These are phyloP conservation scores for Mormyrus proboscirostris DNA, from an alignment of 2,797 vertebrate genomes.

Conservation along the genomic window DNA sequence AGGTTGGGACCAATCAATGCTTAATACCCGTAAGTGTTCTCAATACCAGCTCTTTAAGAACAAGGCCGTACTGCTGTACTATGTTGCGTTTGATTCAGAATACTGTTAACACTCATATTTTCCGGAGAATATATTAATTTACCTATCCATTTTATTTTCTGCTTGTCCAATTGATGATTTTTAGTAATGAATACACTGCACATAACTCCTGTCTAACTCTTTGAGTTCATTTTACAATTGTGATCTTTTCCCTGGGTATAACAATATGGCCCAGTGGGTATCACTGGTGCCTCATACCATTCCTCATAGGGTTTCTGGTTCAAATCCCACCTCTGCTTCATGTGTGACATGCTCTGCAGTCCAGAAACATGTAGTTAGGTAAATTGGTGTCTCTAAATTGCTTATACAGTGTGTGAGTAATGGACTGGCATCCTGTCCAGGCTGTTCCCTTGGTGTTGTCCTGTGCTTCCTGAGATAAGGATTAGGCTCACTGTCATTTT, in stretches of 20 bases:
- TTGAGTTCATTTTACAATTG: not conserved
- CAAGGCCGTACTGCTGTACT: not conserved
- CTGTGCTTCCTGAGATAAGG: slow-evolving; percentile 5
- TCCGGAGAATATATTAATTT: slow-evolving; percentile 10
- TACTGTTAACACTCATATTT: not conserved
- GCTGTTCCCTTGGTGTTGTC: not conserved
- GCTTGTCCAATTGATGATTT: not conserved
- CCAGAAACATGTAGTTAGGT: not conserved
- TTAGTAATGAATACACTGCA: not conserved
- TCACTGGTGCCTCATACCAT: not conserved
- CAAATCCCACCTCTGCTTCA: not conserved
- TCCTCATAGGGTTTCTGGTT: not conserved
- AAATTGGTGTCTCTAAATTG: not conserved
- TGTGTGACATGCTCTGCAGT: not conserved
- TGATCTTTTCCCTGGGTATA: not conserved
- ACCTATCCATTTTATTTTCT: not conserved
- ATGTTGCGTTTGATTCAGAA: not conserved
- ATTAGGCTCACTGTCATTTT: not conserved
- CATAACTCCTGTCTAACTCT: not conserved
- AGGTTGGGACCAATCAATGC: slow-evolving; percentile 14
- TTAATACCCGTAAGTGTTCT: slow-evolving; percentile 18
- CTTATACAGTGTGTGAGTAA: not conserved
- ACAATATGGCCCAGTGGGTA: not conserved
- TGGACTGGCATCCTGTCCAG: not conserved
- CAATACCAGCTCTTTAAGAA: slow-evolving; percentile 7